phyloP scores from a whole-genome alignment of 2,113 vertebrate genomes.

The Calypte anna region DNA sequence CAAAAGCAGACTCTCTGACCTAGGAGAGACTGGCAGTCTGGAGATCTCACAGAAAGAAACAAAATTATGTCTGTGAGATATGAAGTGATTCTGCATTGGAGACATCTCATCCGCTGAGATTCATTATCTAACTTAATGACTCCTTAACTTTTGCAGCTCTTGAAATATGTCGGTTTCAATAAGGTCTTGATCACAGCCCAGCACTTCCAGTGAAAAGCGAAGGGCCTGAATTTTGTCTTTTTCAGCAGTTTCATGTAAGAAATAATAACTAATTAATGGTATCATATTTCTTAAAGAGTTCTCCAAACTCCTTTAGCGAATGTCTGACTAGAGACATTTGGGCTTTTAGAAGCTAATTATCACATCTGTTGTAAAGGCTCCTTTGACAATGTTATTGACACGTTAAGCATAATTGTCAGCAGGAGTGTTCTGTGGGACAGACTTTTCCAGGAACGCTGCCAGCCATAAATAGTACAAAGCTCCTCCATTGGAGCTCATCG shows the following conservation, averaged over 20 bases:
- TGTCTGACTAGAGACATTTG: not conserved
- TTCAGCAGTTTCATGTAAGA: not conserved
- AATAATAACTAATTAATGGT: not conserved
- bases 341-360: not conserved
- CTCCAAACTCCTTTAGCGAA: not conserved
- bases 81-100: not conserved
- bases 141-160: not conserved
- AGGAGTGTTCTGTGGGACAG: not conserved
- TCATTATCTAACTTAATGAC: not conserved
- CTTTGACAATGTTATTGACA: not conserved
- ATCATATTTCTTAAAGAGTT: not conserved
- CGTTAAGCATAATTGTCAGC: not conserved
- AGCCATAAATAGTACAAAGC: not conserved
- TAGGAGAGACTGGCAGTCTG: not conserved
- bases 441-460: not conserved
- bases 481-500: not conserved
- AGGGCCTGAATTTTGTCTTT: not conserved
- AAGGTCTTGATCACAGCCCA: not conserved
- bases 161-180: not conserved
- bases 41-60: not conserved
- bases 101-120: not conserved
- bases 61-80: fast-evolving
- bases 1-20: not conserved
- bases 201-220: not conserved
- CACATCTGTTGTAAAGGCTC: not conserved